A percentile compares a stretch with the other conserved stretches of the same genome.
These are phyloP conservation scores for Eilema griseolum DNA, from an alignment of 2,888 invertebrate genomes.

Conservation along the genomic window DNA sequence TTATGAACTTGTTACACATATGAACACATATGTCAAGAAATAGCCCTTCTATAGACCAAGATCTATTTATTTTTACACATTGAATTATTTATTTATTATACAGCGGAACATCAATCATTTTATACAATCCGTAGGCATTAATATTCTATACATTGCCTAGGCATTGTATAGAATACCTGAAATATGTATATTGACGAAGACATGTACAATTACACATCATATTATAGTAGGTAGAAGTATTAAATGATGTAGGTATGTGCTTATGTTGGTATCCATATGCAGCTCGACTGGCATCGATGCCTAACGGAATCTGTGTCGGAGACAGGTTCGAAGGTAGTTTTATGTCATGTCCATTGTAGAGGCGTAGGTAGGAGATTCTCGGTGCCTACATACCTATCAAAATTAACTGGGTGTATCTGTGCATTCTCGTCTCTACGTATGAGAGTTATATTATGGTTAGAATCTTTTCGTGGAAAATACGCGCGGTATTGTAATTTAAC, in stretches of 20 bases:
- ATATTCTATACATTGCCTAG: too few relatives aligned
- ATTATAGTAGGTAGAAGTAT: constrained; percentile 5
- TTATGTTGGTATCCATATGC: constrained; percentile 48
- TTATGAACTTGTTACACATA: too few relatives aligned
- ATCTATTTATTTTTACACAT: too few relatives aligned
- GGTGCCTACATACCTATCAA: constrained; percentile 47
- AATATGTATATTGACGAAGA: too few relatives aligned
- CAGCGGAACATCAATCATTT: too few relatives aligned
- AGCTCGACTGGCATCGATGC: constrained; percentile 48
- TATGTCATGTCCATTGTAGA: constrained; percentile 59
- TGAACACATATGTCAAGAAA: too few relatives aligned
- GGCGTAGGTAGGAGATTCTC: constrained; percentile 40
- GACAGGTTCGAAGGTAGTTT: constrained; percentile 65
- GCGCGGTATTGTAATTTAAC: background rate
- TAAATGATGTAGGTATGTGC: constrained; percentile 38
- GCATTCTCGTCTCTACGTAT: constrained; percentile 26
- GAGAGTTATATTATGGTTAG: constrained; percentile 21
- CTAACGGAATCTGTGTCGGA: constrained; percentile 65
- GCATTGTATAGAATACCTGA: too few relatives aligned
- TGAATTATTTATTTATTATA: too few relatives aligned
- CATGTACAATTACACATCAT: background rate
- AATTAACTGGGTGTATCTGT: constrained; percentile 38
- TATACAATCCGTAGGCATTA: too few relatives aligned
- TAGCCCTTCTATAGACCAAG: too few relatives aligned
- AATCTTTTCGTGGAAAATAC: background rate